These are phyloP conservation scores for Bolinopsis microptera DNA, from an alignment of 37 sponge, comb jelly and placozoan species.

Conservation along the genomic window DNA sequence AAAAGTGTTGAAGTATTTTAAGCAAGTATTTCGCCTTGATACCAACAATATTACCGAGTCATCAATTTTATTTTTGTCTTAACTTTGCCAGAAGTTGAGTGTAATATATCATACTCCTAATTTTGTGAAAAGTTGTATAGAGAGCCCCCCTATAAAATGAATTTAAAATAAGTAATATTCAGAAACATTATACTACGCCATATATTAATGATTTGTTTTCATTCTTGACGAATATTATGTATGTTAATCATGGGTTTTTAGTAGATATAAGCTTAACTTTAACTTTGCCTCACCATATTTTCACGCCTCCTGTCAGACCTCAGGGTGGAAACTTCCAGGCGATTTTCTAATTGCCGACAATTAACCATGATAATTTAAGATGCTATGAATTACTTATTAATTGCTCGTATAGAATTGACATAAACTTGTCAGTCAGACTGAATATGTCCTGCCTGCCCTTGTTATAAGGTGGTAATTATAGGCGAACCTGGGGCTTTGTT, in stretches of 20 bases:
- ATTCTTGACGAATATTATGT: slow-evolving; percentile 25
- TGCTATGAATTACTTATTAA: not conserved
- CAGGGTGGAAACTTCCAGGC: not conserved
- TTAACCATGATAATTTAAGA: not conserved
- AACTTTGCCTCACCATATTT: not conserved
- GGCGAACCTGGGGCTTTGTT: not conserved
- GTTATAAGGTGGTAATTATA: not conserved
- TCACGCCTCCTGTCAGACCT: not conserved
- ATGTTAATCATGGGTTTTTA: slow-evolving; percentile 38
- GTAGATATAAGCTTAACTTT: not conserved
- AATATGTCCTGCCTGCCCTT: not conserved
- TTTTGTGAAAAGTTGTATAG: slow-evolving; percentile 50
- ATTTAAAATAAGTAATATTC: slow-evolving; percentile 3
- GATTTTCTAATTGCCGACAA: not conserved
- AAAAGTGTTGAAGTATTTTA: not conserved
- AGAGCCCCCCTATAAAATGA: slow-evolving; percentile 5
- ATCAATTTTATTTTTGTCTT: not conserved
- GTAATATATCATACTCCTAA: not conserved
- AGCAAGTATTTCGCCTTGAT: not conserved
- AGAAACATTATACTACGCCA: slow-evolving; percentile 15
- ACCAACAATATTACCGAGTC: not conserved
- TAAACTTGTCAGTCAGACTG: not conserved
- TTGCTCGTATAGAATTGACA: not conserved
- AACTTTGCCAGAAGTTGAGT: not conserved
- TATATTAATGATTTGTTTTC: slow-evolving; percentile 14